Evolutionary conservation across 2,797 vertebrate species (phyloP), one percentile per base, ranked within the genome.

Genomic region (Scolopax bukidnonensis): DNA sequence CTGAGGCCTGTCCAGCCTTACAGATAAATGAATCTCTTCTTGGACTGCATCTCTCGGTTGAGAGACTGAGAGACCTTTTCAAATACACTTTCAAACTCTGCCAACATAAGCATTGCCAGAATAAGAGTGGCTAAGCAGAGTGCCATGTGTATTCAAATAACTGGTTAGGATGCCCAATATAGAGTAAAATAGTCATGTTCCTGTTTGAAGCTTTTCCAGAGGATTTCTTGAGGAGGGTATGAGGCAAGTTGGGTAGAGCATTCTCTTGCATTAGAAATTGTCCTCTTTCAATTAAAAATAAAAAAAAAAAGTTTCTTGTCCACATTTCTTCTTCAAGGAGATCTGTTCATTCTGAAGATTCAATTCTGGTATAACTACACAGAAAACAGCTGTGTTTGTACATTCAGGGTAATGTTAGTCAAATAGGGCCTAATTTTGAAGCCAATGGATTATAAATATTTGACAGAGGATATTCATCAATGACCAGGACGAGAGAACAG

Each of bases 201-300:
- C 53, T 75, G 5, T 81, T 69, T 40, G 30, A 79, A 73, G 21
- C 6, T 87, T 79, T 94, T 87, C 30, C 27, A 27, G 65, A 69
- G 16, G 8, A 30, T 84, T 91, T 89, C 36, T 56, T 18, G 36
- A 63, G 36, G 32, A 41, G 27, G 19, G 8, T 60, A 15, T 47
- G 24, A 81, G 17, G 18, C 1, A 0, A 16, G 38, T 50, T 54
- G 33, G 20, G 13, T 38, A 69, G 32, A 28, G 14, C n/a, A 2
- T 64, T 21, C 10, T 85, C 17, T 69, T 75, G 47, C 25, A 43
- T 67, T 69, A 75, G 41, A 56, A 89, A 65, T 2, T 30, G 19
- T 60, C 43, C 17, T n/a, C 33, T 89, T 85, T 60, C 60, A 38
- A 38, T 18, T 67, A 51, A 71, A 73, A 89, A 63, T 59, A 51